Conservation (phyloP, 1,140 invertebrate genomes). For the Atta cephalotes region DNA sequence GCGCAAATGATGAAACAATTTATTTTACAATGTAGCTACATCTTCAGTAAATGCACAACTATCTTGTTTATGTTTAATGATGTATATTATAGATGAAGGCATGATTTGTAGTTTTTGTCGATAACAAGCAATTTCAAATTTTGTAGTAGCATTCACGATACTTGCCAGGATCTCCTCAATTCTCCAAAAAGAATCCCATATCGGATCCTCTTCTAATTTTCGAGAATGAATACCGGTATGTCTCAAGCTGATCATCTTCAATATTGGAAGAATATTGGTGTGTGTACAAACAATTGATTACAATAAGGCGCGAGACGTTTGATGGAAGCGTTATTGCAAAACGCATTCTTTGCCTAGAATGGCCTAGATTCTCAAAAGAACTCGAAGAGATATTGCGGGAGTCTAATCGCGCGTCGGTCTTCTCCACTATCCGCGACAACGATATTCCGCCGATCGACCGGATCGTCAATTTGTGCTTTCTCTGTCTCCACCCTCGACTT, state of each 20-base stretch:
- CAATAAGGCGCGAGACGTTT: neutral
- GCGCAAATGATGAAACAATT: neutral
- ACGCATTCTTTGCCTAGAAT: constrained; percentile 13
- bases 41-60: neutral
- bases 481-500: neutral
- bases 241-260: constrained; percentile 17
- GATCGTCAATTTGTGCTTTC: neutral
- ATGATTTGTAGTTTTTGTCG: neutral
- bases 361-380: neutral
- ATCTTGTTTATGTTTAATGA: neutral
- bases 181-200: neutral
- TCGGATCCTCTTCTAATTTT: neutral
- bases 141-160: neutral
- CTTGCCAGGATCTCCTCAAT: neutral
- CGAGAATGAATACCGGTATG: neutral
- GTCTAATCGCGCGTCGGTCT: neutral
- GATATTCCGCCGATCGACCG: neutral
- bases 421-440: neutral
- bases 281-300: neutral
- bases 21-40: neutral
- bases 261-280: neutral
- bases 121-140: neutral
- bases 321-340: neutral
- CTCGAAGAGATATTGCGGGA: neutral
- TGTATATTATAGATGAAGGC: neutral